Percentiles rank a stretch among this genome's conserved stretches.
phyloP scores from a whole-genome alignment of 2,113 vertebrate genomes.

The Heliornis fulica region DNA sequence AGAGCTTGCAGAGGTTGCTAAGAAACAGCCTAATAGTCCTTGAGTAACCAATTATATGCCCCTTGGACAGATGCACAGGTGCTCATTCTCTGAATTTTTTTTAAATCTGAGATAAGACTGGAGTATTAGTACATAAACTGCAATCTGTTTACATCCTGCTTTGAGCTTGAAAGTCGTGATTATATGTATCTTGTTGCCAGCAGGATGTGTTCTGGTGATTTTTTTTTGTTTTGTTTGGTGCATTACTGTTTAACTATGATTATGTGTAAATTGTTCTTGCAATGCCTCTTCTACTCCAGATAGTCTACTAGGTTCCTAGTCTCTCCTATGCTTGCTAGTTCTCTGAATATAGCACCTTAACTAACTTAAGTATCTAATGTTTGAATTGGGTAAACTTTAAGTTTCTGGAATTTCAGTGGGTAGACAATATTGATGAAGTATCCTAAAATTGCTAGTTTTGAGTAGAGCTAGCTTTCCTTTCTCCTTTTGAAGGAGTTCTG shows the following conservation, averaged over 20 bases:
- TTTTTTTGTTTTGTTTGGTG: background rate
- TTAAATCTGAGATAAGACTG: conserved; percentile 13
- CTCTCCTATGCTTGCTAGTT: background rate
- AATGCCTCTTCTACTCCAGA: background rate
- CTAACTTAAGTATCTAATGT: background rate
- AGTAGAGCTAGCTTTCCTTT: background rate
- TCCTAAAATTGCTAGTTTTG: background rate
- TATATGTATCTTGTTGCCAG: background rate
- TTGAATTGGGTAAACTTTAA: background rate
- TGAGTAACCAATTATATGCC: conserved; percentile 84
- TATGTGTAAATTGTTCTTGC: background rate
- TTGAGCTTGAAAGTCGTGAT: background rate
- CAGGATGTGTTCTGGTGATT: background rate
- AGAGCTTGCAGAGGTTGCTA: conserved; percentile 84
- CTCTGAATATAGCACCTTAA: background rate
- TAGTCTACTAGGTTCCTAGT: background rate
- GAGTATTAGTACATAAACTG: conserved; percentile 1
- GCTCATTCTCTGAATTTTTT: conserved; percentile 28
- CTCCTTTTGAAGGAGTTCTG: background rate
- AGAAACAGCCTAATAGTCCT: conserved; percentile 82
- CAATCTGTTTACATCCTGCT: conserved; percentile 21
- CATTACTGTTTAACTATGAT: background rate
- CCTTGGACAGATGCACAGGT: conserved; percentile 64
- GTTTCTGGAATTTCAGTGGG: background rate
- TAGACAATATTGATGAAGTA: background rate